Percentiles rank a stretch among this genome's conserved stretches.
phyloP scores from a whole-genome alignment of 2,797 vertebrate species.

The Halcyon chelicuti region DNA sequence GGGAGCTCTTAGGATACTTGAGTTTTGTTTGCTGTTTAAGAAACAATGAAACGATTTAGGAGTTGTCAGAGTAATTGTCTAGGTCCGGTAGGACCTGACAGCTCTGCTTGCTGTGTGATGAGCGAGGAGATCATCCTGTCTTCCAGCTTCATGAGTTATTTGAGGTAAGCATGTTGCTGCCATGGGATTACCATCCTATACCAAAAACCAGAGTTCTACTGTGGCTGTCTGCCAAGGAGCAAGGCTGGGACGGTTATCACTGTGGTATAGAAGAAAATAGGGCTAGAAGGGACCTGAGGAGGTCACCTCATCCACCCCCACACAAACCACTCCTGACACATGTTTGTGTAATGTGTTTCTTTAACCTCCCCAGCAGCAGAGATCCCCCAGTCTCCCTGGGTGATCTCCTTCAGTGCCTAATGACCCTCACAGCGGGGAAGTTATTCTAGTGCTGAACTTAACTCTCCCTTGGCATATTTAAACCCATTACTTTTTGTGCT shows the following conservation, averaged over 20 bases:
- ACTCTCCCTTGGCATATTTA: background rate
- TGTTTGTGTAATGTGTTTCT: background rate
- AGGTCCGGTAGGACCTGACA: background rate
- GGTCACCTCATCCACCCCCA: background rate
- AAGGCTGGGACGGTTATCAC: background rate
- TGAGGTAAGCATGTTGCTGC: background rate
- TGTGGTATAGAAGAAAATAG: background rate
- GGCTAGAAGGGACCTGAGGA: background rate
- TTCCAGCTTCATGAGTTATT: background rate
- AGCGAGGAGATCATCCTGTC: background rate
- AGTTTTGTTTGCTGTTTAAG: background rate
- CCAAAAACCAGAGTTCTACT: background rate
- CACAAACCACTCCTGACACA: background rate
- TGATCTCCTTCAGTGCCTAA: background rate
- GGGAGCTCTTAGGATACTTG: background rate
- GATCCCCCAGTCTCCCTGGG: background rate
- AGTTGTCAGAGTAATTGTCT: background rate
- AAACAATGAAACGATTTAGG: background rate
- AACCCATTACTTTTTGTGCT: background rate
- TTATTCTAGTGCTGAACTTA: conserved; percentile 5
- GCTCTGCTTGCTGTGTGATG: background rate
- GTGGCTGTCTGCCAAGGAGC: fast-evolving
- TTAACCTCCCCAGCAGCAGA: background rate
- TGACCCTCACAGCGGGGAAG: background rate
- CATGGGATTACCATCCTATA: background rate